Percentiles rank a stretch among this genome's conserved stretches.
Evolutionary conservation across 2,797 vertebrate species (phyloP).

Genomic region (Anas bahamensis): DNA sequence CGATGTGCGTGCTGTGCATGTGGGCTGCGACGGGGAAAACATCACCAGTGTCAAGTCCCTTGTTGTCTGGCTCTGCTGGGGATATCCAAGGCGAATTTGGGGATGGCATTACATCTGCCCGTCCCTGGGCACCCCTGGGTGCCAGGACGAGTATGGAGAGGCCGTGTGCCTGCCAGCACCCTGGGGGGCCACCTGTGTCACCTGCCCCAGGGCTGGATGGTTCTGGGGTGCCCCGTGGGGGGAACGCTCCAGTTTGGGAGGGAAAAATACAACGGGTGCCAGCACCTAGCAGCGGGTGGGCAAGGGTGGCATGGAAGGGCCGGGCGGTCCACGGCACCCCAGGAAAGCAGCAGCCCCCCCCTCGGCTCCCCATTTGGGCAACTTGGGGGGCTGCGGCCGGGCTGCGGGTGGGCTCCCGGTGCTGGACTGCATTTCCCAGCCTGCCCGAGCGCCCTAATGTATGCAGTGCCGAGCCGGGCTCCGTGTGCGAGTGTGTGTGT

Average conservation of each 20-base stretch:
- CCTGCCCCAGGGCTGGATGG: neutral
- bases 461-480: constrained; percentile 80
- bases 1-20: neutral
- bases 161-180: neutral
- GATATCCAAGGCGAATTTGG: neutral
- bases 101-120: neutral
- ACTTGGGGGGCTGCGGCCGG: neutral
- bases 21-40: neutral
- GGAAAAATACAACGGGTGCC: neutral
- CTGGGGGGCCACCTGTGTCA: accelerated
- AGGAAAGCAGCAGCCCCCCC: neutral
- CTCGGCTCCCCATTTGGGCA: neutral
- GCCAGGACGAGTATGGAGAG: neutral
- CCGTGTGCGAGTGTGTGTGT: constrained; percentile 73
- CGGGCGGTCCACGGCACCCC: neutral
- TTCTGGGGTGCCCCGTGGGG: neutral
- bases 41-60: neutral
- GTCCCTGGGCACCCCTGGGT: neutral
- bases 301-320: neutral
- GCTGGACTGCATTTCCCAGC: constrained; percentile 92
- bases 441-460: constrained; percentile 89
- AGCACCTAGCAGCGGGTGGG: neutral
- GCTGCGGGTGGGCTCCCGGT: constrained; percentile 52
- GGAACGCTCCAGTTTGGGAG: neutral
- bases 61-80: neutral